Base-by-base conservation (phyloP, 2,888 invertebrate genomes). In the Drosophila anomelani region DNA sequence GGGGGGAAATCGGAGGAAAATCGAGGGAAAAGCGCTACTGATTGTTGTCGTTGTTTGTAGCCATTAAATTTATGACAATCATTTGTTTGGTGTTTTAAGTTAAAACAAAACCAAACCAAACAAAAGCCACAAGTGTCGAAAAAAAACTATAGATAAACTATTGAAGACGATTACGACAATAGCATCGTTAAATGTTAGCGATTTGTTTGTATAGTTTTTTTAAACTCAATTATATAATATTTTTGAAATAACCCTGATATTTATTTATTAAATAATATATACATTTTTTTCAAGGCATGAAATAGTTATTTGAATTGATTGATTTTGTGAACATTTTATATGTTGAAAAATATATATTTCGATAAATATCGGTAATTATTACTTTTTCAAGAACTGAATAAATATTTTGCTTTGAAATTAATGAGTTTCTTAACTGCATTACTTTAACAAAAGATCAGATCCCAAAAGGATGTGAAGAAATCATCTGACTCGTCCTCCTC, bases 1-100 rank as follows among this genome's bases (percentile, higher is more conserved):
- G 39, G 10, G 26, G 29, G 29, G 39, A 9, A 26, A 29, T 36
- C 29, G 29, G 49, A 38, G 53, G 43, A 47, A 46, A 47, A 51
- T 51, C 36, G 23, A 32, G 36, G 39, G 34, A 26, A 34, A 26
- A 68, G 38, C 66, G 51, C 51, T 44, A 51, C 67, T 54, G 43
- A 34, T 47, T 63, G 63, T 39, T 63, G 39, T 46, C 54, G 46
- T 55, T 68, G 47, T 62, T 68, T 47, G 39, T 47, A 41, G 36
- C 55, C 47, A 32, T 39, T 46, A 56, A 56, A 26, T 64, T 66
- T 63, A 66, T 64, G 64, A 43, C 64, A 51, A 49, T 36, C 68
- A 68, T 68, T 68, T 68, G 55, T 69, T 55, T 39, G 55, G 36
- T 49, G 36, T 69, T 56, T 56, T 41, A 34, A 23, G 36, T 56